These are phyloP conservation scores for Pyrocoelia pectoralis DNA, from an alignment of 2,888 invertebrate species.

Conservation along the genomic window DNA sequence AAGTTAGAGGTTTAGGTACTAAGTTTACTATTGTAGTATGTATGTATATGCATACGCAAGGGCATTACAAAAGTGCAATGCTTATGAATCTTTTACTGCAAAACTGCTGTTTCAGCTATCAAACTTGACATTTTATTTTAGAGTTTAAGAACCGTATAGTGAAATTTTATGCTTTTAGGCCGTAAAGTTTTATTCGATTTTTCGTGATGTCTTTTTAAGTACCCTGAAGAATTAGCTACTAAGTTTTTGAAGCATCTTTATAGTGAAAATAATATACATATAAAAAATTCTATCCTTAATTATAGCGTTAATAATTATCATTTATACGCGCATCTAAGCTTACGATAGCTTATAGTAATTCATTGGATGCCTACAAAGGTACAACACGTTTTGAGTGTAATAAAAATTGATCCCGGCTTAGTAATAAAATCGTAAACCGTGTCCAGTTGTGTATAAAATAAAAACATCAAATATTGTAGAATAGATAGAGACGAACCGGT, in stretches of 20 bases:
- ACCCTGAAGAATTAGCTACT: background rate
- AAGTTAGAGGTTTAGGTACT: too few species aligned
- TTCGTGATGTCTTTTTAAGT: background rate
- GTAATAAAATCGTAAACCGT: conserved; percentile 25
- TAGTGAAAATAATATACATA: background rate
- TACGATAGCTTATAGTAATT: too few species aligned
- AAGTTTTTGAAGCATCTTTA: background rate
- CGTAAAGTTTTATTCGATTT: conserved; percentile 1
- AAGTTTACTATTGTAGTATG: too few species aligned
- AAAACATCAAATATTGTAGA: conserved; percentile 30
- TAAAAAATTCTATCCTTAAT: too few species aligned
- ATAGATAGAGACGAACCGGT: conserved; percentile 36
- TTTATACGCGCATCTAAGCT: too few species aligned
- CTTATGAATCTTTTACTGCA: background rate
- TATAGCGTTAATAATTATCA: too few species aligned
- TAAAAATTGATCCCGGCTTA: conserved; percentile 10
- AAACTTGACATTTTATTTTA: conserved; percentile 7
- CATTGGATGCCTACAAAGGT: background rate
- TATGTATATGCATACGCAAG: too few species aligned
- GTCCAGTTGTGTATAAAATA: conserved; percentile 28
- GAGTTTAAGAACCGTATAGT: background rate
- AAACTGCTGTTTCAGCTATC: background rate
- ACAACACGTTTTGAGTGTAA: background rate
- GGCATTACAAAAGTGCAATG: background rate
- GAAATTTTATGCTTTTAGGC: conserved; percentile 6